Percentiles rank a stretch among this genome's conserved stretches.
phyloP scores from a whole-genome alignment of 2,113 vertebrate genomes.

The Notarius lentiginosus region DNA sequence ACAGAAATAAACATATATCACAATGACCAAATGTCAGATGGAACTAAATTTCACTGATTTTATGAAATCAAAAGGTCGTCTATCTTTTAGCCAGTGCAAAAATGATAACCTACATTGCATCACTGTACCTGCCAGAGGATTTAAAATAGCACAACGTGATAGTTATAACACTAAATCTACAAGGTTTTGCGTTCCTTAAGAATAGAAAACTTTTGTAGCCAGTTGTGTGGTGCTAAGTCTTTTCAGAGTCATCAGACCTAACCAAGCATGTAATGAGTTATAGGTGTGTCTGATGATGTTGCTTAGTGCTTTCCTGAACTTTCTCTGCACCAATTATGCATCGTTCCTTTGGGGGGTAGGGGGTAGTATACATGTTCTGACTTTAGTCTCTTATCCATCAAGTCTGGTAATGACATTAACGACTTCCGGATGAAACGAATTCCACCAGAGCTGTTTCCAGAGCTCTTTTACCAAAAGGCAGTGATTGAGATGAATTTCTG shows the following conservation, averaged over 20 bases:
- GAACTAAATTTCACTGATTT: too few species aligned
- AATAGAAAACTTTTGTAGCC: background rate
- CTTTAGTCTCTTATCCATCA: constrained; percentile 12
- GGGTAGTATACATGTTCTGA: constrained; percentile 14
- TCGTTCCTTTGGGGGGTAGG: background rate
- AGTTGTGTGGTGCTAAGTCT: background rate
- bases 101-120: background rate
- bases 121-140: background rate
- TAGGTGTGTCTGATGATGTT: background rate
- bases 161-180: background rate
- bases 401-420: constrained; percentile 14
- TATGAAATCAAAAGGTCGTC: too few species aligned
- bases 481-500: constrained; percentile 49
- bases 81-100: background rate
- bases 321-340: constrained; percentile 9
- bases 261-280: constrained; percentile 14
- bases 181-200: background rate
- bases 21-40: too few species aligned
- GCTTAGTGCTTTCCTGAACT: constrained; percentile 5
- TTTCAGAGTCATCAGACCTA: constrained; percentile 6
- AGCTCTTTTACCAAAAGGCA: constrained; percentile 26
- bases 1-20: too few species aligned
- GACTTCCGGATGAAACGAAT: constrained; percentile 32
- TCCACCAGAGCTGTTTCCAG: constrained; percentile 22
- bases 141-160: background rate